phyloP scores from a whole-genome alignment of 2,113 vertebrate genomes.

The Delphinapterus leucas region DNA sequence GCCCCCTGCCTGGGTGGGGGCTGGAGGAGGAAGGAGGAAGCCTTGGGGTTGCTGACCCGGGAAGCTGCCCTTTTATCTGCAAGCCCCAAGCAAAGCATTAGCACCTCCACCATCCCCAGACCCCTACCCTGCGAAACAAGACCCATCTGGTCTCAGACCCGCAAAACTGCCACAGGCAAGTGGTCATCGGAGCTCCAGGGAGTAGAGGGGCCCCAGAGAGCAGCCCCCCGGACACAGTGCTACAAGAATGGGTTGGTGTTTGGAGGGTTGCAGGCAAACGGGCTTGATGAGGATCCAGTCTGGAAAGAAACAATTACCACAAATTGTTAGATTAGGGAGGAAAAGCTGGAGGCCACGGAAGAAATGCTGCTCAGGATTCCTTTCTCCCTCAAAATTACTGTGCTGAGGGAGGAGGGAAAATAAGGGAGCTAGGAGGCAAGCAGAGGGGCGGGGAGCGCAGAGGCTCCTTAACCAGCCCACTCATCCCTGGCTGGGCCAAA shows the following conservation, averaged over 20 bases:
- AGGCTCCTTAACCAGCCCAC: neutral
- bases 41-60: neutral
- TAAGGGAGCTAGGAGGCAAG: neutral
- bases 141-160: slow-evolving; percentile 24
- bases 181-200: slow-evolving; percentile 24
- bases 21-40: neutral
- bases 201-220: neutral
- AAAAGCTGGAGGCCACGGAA: neutral
- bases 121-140: neutral
- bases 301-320: slow-evolving; percentile 32
- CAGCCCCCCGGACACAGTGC: slow-evolving; percentile 36
- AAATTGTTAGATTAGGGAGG: neutral
- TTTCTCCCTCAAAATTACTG: neutral
- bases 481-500: neutral
- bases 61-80: neutral
- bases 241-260: slow-evolving; percentile 82
- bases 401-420: neutral
- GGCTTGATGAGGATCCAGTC: slow-evolving; percentile 67
- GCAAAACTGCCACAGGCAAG: slow-evolving; percentile 19
- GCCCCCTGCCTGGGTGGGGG: neutral
- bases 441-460: neutral
- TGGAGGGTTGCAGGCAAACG: slow-evolving; percentile 71
- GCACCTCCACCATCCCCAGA: neutral
- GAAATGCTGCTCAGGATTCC: neutral
- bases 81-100: slow-evolving; percentile 33